Conservation (phyloP, 2,113 vertebrate genomes). For the Campylomormyrus tamandua region DNA sequence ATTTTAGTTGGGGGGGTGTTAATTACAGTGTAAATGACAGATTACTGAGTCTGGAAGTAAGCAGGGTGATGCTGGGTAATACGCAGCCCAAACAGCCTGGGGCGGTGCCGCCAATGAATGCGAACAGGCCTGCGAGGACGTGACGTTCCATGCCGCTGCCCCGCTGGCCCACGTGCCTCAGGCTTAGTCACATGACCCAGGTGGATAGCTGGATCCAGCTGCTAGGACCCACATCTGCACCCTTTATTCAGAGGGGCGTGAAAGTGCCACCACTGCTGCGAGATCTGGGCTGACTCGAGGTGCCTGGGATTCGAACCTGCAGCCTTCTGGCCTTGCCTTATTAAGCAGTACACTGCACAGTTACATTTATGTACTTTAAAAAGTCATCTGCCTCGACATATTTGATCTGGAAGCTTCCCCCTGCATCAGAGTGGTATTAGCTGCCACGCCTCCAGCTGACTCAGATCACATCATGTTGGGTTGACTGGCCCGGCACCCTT, state of each 20-base stretch:
- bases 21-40: too few relatives aligned
- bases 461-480: too few relatives aligned
- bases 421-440: background rate
- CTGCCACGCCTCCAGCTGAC: too few relatives aligned
- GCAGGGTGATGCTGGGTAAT: background rate
- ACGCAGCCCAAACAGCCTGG: background rate
- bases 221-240: background rate
- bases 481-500: background rate
- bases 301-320: background rate
- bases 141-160: background rate
- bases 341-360: background rate
- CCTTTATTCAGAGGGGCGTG: background rate
- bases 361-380: background rate
- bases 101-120: background rate
- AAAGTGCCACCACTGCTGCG: background rate
- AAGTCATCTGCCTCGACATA: background rate
- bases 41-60: too few relatives aligned
- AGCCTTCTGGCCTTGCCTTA: background rate
- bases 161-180: background rate
- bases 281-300: background rate
- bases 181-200: background rate
- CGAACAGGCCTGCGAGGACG: background rate
- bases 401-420: background rate
- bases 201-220: background rate
- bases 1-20: too few relatives aligned